These are phyloP conservation scores for Apeira syringaria DNA, from an alignment of 2,888 invertebrate species.

Conservation along the genomic window DNA sequence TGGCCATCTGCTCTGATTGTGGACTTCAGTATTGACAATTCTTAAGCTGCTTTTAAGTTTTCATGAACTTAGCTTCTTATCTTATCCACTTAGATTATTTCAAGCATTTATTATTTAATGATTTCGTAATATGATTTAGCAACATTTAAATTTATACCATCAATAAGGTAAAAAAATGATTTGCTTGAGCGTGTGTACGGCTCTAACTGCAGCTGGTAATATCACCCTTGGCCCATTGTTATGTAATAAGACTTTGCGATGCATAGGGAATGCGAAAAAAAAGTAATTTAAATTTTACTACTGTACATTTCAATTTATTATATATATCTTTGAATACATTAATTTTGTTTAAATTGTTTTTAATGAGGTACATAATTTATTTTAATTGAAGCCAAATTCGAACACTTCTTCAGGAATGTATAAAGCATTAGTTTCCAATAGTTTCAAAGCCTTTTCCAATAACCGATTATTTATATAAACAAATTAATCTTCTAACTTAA, in stretches of 20 bases:
- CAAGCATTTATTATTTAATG: too few species aligned
- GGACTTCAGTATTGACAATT: conserved; percentile 35
- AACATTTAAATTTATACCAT: too few species aligned
- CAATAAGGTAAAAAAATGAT: too few species aligned
- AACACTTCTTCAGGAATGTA: too few species aligned
- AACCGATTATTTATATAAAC: too few species aligned
- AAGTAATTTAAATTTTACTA: conserved; percentile 14
- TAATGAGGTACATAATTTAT: too few species aligned
- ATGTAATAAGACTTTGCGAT: conserved; percentile 43
- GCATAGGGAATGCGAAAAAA: conserved; percentile 26
- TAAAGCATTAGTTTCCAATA: too few species aligned
- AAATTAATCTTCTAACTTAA: too few species aligned
- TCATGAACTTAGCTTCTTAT: not conserved
- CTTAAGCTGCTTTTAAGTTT: not conserved
- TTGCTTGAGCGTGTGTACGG: conserved; percentile 42
- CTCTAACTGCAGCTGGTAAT: conserved; percentile 35
- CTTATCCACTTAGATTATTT: too few species aligned
- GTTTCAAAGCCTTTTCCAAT: too few species aligned
- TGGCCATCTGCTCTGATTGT: conserved; percentile 45
- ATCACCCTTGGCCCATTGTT: conserved; percentile 43
- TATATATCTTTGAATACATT: not conserved
- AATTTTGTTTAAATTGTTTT: not conserved
- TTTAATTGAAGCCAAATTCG: too few species aligned
- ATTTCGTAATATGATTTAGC: too few species aligned
- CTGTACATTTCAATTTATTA: not conserved